These are phyloP conservation scores for Hydra vulgaris DNA, from an alignment of 30 jellyfish, hydroid and myxozoan genomes.

Conservation along the genomic window DNA sequence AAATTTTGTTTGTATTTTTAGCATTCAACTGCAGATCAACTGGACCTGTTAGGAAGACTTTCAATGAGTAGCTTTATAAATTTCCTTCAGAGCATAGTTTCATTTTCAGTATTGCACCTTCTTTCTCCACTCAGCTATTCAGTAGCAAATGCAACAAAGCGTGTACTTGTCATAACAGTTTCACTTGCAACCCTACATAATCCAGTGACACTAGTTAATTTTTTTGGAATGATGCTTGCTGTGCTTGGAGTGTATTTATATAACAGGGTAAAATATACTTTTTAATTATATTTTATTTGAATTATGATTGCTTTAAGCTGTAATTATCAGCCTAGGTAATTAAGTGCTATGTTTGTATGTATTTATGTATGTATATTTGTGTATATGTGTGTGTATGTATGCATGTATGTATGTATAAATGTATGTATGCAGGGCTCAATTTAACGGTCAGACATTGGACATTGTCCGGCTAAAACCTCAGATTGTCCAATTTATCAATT, in stretches of 20 bases:
- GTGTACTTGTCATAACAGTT: constrained; percentile 67
- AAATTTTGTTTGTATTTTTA: constrained; percentile 1
- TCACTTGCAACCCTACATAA: constrained; percentile 67
- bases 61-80: constrained; percentile 77
- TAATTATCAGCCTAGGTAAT: no score
- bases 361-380: no score
- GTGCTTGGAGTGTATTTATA: constrained; percentile 73
- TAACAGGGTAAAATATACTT: constrained; percentile 57
- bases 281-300: not conserved
- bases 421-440: no score
- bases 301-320: no score
- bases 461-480: no score
- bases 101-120: constrained; percentile 70
- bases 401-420: no score
- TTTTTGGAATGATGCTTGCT: constrained; percentile 75
- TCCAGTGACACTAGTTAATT: constrained; percentile 64
- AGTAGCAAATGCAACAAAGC: constrained; percentile 83
- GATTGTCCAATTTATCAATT: no score
- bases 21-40: constrained; percentile 27
- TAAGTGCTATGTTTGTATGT: not conserved
- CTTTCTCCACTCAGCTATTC: constrained; percentile 85
- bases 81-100: constrained; percentile 72
- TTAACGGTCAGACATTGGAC: no score
- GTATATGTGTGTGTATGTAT: no score
- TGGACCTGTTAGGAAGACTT: constrained; percentile 41